Evolutionary conservation across 2,888 invertebrate genomes (phyloP).

Genomic region (Drosophila planitibia): DNA sequence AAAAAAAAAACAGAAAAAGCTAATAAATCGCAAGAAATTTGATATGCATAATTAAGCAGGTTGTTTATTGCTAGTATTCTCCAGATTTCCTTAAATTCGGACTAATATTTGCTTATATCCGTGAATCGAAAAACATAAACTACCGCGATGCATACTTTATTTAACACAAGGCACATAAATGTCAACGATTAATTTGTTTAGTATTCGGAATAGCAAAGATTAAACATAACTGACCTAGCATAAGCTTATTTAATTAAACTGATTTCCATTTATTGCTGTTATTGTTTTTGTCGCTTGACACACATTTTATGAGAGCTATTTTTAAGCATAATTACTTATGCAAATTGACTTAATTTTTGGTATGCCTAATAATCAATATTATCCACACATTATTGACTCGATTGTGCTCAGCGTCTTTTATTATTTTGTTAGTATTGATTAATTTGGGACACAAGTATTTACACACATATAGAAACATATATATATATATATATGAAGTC

Average conservation of each 20-base stretch:
- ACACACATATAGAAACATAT: slow-evolving; percentile 25
- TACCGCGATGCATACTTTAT: background rate
- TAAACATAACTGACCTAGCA: slow-evolving; percentile 62
- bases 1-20: background rate
- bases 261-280: slow-evolving; percentile 11
- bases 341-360: slow-evolving; percentile 31
- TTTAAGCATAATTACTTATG: slow-evolving; percentile 45
- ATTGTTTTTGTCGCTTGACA: slow-evolving; percentile 37
- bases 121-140: background rate
- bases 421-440: slow-evolving; percentile 22
- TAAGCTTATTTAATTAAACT: slow-evolving; percentile 38
- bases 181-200: slow-evolving; percentile 6
- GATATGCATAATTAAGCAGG: background rate
- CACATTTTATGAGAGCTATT: slow-evolving; percentile 28
- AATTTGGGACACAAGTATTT: slow-evolving; percentile 42
- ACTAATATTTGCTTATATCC: background rate
- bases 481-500: background rate
- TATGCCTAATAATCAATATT: slow-evolving; percentile 13
- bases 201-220: slow-evolving; percentile 17
- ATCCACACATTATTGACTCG: slow-evolving; percentile 9
- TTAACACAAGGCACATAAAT: background rate
- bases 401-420: background rate
- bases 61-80: background rate
- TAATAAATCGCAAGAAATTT: background rate
- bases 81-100: background rate